These are phyloP conservation scores for human DNA, from an alignment of 2,113 vertebrate genomes.

Conservation along the genomic window DNA sequence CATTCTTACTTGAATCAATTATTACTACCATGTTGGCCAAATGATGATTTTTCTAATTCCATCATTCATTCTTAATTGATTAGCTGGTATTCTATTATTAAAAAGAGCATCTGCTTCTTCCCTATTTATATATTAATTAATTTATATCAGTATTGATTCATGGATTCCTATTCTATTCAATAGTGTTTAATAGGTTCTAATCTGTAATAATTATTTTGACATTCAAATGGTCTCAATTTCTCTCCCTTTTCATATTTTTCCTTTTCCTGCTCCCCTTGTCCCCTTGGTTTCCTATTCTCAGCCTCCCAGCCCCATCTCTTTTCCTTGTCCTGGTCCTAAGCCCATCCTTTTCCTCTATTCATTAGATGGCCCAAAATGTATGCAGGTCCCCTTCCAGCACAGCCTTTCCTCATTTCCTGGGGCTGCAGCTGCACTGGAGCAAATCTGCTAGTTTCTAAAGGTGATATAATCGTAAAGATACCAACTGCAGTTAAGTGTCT, in stretches of 20 bases:
- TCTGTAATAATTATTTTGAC: background rate
- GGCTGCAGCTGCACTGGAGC: background rate
- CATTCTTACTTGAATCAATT: background rate
- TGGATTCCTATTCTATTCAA: background rate
- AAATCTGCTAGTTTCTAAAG: constrained; percentile 48
- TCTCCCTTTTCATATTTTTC: background rate
- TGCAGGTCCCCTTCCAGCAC: background rate
- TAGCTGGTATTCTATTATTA: background rate
- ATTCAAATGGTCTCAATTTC: background rate
- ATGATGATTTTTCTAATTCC: background rate
- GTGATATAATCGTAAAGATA: constrained; percentile 69
- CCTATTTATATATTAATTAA: background rate
- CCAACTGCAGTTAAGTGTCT: constrained; percentile 65
- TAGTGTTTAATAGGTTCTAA: background rate
- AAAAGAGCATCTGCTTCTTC: background rate
- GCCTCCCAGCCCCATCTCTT: background rate
- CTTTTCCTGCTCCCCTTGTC: too few relatives aligned
- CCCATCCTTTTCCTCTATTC: background rate
- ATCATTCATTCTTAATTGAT: background rate
- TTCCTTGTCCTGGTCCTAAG: background rate
- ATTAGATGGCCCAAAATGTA: background rate
- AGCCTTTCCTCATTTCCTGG: background rate
- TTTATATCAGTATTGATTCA: background rate
- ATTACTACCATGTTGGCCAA: background rate
- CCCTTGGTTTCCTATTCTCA: background rate